Base-by-base conservation (phyloP, 2,888 invertebrate species). In the Drosophila affinis region DNA sequence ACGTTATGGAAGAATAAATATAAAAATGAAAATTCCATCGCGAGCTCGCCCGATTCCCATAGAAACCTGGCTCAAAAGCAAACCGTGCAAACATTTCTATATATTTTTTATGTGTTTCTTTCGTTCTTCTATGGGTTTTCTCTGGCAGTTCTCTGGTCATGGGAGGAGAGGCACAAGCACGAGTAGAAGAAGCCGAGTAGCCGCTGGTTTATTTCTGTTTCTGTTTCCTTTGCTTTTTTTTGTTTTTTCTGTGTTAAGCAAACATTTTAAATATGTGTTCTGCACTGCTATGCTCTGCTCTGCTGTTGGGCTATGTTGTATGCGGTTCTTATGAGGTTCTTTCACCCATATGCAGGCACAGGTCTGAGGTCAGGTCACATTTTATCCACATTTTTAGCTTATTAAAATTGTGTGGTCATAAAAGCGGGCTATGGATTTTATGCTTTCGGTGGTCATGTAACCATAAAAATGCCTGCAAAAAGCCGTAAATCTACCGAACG, bases 341-440 rank as follows among this genome's bases (percentile, higher is more conserved):
- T 46, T 68, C 56, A 57, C 48, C 48, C 60, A 57, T 34, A 54
- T 55, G 29, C 60, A 58, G 64, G 32, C 68, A 48, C 76, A 68
- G 14, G 39, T n/a, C 14, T 39, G 39, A 39, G 39, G 39, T 39
- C 39, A 39, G 39, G 39, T n/a, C 68, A 68, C 69, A 62, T 60
- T 68, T 67, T 32, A 27, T 51, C 44, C 45, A 61, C 60, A 69
- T 68, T 69, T 76, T 70, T 55, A 64, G 76, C 70, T 61, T 76
- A 73, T 69, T 76, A 62, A 73, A 76, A 76, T 34, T 62, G 69
- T 56, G 53, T 62, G 58, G 48, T 45, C 68, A 63, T 56, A 72
- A 72, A 62, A 60, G 60, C 76, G 55, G 76, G 62, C 76, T 58
- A 52, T 57, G 51, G 48, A 46, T 71, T 69, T 70, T 55, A 58